Evolutionary conservation across 2,888 invertebrate genomes (phyloP).

Genomic region (Luperina nickerlii): DNA sequence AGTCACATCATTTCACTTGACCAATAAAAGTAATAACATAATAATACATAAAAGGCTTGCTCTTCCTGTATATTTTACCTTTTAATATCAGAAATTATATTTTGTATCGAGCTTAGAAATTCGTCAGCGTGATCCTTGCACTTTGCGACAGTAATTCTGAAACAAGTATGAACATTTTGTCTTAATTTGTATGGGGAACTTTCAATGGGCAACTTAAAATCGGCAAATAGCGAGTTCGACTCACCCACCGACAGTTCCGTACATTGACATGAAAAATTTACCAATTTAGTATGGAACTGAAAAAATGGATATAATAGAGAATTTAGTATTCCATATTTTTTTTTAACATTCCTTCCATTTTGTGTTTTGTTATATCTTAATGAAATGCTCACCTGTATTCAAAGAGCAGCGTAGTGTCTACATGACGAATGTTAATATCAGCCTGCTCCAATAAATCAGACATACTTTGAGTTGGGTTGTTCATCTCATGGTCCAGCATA

Average conservation of each 20-base stretch:
- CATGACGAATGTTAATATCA: conserved; percentile 62
- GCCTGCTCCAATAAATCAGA: conserved; percentile 65
- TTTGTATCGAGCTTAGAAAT: conserved; percentile 44
- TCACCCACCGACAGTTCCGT: too few relatives aligned
- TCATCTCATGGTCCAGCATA: conserved; percentile 69
- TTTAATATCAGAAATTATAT: conserved; percentile 55
- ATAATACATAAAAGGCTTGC: background rate
- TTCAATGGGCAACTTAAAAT: background rate
- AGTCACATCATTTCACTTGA: conserved; percentile 3
- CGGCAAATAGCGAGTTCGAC: background rate
- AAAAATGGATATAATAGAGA: background rate
- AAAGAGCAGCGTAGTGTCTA: conserved; percentile 55
- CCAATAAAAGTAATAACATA: background rate
- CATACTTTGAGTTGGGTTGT: conserved; percentile 59
- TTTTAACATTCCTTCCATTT: background rate
- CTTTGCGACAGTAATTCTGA: conserved; percentile 73
- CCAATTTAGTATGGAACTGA: background rate
- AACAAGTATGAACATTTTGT: conserved; percentile 63
- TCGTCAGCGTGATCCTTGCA: conserved; percentile 70
- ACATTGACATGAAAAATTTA: background rate
- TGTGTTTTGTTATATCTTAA: background rate
- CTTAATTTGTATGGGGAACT: background rate
- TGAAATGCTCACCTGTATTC: conserved; percentile 69
- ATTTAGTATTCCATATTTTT: background rate
- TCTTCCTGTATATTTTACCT: background rate